These are phyloP conservation scores for Cephonodes hylas DNA, from an alignment of 2,888 invertebrate species.

Conservation along the genomic window DNA sequence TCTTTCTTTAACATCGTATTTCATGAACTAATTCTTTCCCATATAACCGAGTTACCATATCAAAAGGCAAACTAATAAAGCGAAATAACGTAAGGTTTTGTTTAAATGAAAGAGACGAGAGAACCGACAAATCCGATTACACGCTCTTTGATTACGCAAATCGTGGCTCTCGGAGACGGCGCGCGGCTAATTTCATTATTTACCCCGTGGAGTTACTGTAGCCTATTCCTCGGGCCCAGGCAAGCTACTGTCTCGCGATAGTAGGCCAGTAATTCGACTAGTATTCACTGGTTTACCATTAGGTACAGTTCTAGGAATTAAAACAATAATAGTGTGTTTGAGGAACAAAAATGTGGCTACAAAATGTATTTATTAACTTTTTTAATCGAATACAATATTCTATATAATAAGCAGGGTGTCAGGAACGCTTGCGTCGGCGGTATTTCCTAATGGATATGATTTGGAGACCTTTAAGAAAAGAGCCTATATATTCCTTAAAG, in stretches of 20 bases:
- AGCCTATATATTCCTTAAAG: no score
- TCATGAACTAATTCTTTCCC: background rate
- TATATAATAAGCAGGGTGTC: no score
- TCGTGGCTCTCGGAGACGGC: conserved; percentile 58
- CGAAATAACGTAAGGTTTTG: conserved; percentile 16
- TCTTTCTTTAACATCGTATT: background rate
- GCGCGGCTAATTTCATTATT: conserved; percentile 61
- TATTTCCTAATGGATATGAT: no score
- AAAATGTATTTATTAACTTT: no score
- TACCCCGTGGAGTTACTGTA: conserved; percentile 29
- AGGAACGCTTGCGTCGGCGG: no score
- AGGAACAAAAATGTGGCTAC: no score
- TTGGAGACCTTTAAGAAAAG: no score
- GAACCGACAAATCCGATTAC: conserved; percentile 48
- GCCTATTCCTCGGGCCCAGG: conserved; percentile 32
- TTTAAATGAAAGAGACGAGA: conserved; percentile 31
- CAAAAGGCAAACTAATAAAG: conserved; percentile 1
- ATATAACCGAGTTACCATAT: background rate
- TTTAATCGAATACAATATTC: no score
- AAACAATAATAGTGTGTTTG: no score
- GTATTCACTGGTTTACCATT: background rate
- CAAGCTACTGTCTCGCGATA: background rate
- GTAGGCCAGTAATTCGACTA: conserved; percentile 10
- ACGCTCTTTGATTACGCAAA: conserved; percentile 71
- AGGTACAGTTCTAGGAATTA: no score